These are phyloP conservation scores for Oenanthe melanoleuca DNA, from an alignment of 2,113 vertebrate species.

Conservation along the genomic window DNA sequence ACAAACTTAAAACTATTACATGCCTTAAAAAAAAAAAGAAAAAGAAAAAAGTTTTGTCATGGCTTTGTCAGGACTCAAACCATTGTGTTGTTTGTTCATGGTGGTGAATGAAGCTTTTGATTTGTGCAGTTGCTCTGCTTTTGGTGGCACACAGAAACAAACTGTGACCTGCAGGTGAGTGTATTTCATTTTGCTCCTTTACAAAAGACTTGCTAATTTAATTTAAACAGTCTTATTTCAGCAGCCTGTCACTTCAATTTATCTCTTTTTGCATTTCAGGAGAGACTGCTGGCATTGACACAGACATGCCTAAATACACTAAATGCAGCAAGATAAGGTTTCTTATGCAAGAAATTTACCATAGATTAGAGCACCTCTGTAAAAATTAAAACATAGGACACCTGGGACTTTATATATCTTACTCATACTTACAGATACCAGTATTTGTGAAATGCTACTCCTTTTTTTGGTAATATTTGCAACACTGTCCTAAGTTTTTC, in stretches of 20 bases:
- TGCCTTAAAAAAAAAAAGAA: neutral
- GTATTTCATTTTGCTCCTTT: neutral
- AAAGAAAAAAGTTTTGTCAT: neutral
- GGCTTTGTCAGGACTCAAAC: neutral
- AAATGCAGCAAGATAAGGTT: neutral
- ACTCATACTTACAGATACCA: neutral
- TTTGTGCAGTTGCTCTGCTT: neutral
- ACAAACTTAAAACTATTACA: neutral
- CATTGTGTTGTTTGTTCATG: accelerated
- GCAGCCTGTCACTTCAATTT: neutral
- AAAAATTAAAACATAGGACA: neutral
- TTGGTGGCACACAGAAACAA: neutral
- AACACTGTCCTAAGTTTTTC: neutral
- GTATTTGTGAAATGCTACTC: neutral
- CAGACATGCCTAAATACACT: neutral
- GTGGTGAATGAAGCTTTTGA: neutral
- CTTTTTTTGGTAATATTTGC: neutral
- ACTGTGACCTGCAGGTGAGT: neutral
- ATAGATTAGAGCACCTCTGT: neutral
- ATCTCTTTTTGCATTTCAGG: neutral
- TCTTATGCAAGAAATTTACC: neutral
- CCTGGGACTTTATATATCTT: neutral
- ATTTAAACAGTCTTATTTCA: neutral
- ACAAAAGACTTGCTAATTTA: neutral
- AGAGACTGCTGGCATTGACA: neutral